phyloP scores from a whole-genome alignment of 1,140 invertebrate genomes.

The Bacillus rossius region DNA sequence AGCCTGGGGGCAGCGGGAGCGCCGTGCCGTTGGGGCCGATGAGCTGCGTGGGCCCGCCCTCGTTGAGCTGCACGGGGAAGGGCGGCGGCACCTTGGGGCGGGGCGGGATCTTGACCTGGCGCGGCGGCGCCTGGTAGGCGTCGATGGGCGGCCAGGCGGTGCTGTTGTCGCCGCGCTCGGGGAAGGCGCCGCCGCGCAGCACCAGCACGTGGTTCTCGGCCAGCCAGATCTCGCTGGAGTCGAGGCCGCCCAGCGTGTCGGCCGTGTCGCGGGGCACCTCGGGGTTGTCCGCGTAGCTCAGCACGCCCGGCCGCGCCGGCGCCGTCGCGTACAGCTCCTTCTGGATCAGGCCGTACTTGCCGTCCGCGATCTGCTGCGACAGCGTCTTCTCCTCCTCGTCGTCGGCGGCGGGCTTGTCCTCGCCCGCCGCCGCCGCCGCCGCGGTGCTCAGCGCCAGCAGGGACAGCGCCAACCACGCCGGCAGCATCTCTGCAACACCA shows the following conservation, averaged over 20 bases:
- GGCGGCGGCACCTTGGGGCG: slow-evolving; percentile 76
- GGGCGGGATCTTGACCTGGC: slow-evolving; percentile 70
- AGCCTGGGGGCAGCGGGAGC: slow-evolving; percentile 21
- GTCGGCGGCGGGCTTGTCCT: neutral
- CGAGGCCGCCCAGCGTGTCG: slow-evolving; percentile 71
- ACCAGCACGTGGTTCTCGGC: slow-evolving; percentile 84
- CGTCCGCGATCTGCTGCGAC: slow-evolving; percentile 78
- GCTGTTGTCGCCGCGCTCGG: slow-evolving; percentile 43
- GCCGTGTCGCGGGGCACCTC: slow-evolving; percentile 73
- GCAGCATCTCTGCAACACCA: neutral
- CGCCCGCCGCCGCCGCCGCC: neutral
- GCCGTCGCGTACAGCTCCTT: slow-evolving; percentile 67
- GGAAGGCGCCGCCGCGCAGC: slow-evolving; percentile 64
- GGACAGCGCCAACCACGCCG: neutral
- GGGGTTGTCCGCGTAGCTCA: slow-evolving; percentile 70
- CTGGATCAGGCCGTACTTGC: slow-evolving; percentile 84
- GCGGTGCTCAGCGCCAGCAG: slow-evolving; percentile 1
- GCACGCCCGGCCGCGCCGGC: slow-evolving; percentile 66
- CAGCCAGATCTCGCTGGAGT: slow-evolving; percentile 81
- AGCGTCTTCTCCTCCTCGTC: slow-evolving; percentile 71
- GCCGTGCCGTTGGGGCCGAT: slow-evolving; percentile 47
- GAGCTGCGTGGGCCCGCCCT: slow-evolving; percentile 70
- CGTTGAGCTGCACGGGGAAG: slow-evolving; percentile 78
- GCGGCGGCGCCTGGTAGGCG: slow-evolving; percentile 68
- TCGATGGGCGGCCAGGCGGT: slow-evolving; percentile 71